Evolutionary conservation across 1,140 invertebrate genomes (phyloP).

Genomic region (Dryas iulia): DNA sequence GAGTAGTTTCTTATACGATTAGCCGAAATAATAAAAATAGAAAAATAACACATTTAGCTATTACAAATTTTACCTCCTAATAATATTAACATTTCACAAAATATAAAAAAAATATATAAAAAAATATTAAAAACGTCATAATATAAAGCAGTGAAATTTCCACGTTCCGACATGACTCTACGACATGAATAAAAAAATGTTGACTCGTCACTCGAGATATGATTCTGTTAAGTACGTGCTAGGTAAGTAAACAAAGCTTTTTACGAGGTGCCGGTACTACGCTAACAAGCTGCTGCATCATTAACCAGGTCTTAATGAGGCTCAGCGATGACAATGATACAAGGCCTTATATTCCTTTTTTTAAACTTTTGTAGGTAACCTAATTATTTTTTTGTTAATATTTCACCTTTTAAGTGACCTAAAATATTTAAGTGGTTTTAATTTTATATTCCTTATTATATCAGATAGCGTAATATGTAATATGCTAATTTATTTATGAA

Average conservation of each 20-base stretch:
- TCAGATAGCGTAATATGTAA: no score
- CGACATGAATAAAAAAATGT: not conserved
- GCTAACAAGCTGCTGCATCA: constrained; percentile 34
- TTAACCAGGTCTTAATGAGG: constrained; percentile 28
- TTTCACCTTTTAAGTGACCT: not conserved
- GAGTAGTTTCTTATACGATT: no score
- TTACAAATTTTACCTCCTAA: no score
- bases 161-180: not conserved
- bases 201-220: constrained; percentile 1
- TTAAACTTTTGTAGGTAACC: constrained; percentile 10
- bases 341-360: constrained; percentile 12
- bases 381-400: not conserved
- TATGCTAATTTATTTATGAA: no score
- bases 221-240: constrained; percentile 4
- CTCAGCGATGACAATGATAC: constrained; percentile 9
- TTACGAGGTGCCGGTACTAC: constrained; percentile 27
- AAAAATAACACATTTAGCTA: no score
- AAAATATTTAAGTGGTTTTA: not conserved
- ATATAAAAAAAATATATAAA: not conserved
- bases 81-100: not conserved
- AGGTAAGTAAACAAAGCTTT: constrained; percentile 17
- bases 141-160: not conserved
- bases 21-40: no score
- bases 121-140: not conserved
- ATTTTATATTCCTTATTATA: not conserved